Evolutionary conservation across 2,113 vertebrate species (phyloP).

Genomic region (Eurypyga helias): DNA sequence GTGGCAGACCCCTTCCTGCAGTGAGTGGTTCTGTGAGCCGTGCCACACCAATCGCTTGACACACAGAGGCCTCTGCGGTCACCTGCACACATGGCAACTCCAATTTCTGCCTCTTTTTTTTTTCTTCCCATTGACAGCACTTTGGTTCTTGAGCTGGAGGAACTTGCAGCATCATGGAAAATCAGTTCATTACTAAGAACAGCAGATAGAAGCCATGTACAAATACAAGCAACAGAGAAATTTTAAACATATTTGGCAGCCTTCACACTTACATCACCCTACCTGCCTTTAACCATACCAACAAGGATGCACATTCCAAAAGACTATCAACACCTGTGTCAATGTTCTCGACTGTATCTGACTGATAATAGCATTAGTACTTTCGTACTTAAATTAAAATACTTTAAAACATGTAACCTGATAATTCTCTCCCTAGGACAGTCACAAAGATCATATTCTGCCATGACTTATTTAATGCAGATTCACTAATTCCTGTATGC

Average conservation of each 20-base stretch:
- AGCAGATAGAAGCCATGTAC: not conserved
- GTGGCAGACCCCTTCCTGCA: not conserved
- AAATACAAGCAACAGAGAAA: not conserved
- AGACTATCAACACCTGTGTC: not conserved
- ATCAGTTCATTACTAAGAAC: not conserved
- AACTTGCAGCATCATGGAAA: not conserved
- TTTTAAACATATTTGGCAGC: not conserved
- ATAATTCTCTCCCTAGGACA: not conserved
- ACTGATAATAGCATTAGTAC: not conserved
- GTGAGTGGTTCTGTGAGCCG: not conserved
- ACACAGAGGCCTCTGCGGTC: fast-evolving
- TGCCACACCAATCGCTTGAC: not conserved
- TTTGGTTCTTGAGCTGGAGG: not conserved
- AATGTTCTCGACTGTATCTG: not conserved
- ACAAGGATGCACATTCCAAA: not conserved
- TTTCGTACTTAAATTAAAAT: not conserved
- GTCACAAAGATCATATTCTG: not conserved
- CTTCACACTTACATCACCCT: not conserved
- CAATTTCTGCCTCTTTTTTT: not conserved
- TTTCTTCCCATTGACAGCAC: not conserved
- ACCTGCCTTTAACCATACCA: not conserved
- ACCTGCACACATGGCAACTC: not conserved
- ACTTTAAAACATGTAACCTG: not conserved
- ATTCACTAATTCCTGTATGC: not conserved
- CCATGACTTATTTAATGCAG: not conserved